A percentile compares a stretch with the other conserved stretches of the same genome.
Conservation (phyloP, 2,113 vertebrate species). For the Etia nguti region DNA sequence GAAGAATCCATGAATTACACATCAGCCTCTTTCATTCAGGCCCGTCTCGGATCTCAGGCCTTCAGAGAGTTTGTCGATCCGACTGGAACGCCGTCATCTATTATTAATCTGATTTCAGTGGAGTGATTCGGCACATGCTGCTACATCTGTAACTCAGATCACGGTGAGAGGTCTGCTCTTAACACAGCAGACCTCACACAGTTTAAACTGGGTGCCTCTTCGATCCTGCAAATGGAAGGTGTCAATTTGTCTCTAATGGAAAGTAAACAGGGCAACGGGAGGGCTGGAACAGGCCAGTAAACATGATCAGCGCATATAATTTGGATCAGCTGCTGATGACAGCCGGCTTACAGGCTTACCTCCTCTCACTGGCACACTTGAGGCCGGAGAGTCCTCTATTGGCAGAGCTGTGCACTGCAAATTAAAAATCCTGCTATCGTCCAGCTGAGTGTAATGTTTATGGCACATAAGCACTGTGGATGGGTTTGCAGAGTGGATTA, state of each 20-base stretch:
- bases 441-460: neutral
- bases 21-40: conserved; percentile 18
- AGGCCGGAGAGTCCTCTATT: neutral
- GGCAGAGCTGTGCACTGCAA: neutral
- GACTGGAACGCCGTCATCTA: neutral
- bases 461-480: neutral
- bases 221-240: conserved; percentile 1
- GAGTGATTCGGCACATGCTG: neutral
- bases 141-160: conserved; percentile 16
- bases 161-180: neutral
- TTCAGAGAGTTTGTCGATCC: neutral
- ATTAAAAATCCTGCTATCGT: neutral
- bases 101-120: conserved; percentile 34
- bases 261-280: conserved; percentile 9
- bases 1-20: conserved; percentile 32
- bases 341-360: neutral
- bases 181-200: neutral
- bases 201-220: neutral
- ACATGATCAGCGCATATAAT: conserved; percentile 17
- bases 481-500: neutral
- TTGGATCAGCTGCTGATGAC: conserved; percentile 31
- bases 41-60: neutral
- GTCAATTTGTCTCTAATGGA: conserved; percentile 26
- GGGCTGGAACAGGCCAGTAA: conserved; percentile 3
- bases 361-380: neutral